These are phyloP conservation scores for Microchirus variegatus DNA, from an alignment of 2,797 vertebrate genomes.

Conservation along the genomic window DNA sequence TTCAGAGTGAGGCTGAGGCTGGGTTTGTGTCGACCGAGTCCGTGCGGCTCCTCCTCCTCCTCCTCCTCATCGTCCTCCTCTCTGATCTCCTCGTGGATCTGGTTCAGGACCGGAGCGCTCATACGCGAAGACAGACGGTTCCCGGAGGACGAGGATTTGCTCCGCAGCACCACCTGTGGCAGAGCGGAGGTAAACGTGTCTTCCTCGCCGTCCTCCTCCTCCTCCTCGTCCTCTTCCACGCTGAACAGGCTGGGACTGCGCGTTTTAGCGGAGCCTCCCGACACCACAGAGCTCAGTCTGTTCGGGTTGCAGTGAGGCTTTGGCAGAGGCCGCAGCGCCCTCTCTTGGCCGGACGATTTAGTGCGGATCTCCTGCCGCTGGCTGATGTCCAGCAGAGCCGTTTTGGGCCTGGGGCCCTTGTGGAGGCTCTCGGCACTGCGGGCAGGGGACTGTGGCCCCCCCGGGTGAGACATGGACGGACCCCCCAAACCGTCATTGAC, in stretches of 20 bases:
- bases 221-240: slow-evolving; percentile 96
- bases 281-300: slow-evolving; percentile 61
- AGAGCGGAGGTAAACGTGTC: slow-evolving; percentile 74
- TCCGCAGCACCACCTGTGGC: slow-evolving; percentile 91
- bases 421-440: slow-evolving; percentile 91
- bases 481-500: slow-evolving; percentile 93
- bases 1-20: slow-evolving; percentile 92
- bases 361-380: slow-evolving; percentile 76
- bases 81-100: slow-evolving; percentile 96
- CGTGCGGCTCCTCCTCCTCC: slow-evolving; percentile 54
- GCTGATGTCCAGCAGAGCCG: slow-evolving; percentile 83
- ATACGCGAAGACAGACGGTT: slow-evolving; percentile 93
- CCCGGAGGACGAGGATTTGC: slow-evolving; percentile 84
- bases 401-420: slow-evolving; percentile 91
- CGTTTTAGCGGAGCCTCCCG: slow-evolving; percentile 64
- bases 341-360: slow-evolving; percentile 50
- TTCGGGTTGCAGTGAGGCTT: slow-evolving; percentile 73
- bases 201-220: slow-evolving; percentile 92
- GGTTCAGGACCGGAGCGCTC: slow-evolving; percentile 96
- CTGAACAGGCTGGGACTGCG: slow-evolving; percentile 77
- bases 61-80: slow-evolving; percentile 82
- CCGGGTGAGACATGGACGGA: slow-evolving; percentile 88
- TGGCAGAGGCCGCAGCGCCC: slow-evolving; percentile 54
- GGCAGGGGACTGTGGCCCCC: slow-evolving; percentile 91
- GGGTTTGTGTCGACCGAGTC: slow-evolving; percentile 85